Conservation (phyloP, 1,140 invertebrate species). For the Drosophila athabasca region DNA sequence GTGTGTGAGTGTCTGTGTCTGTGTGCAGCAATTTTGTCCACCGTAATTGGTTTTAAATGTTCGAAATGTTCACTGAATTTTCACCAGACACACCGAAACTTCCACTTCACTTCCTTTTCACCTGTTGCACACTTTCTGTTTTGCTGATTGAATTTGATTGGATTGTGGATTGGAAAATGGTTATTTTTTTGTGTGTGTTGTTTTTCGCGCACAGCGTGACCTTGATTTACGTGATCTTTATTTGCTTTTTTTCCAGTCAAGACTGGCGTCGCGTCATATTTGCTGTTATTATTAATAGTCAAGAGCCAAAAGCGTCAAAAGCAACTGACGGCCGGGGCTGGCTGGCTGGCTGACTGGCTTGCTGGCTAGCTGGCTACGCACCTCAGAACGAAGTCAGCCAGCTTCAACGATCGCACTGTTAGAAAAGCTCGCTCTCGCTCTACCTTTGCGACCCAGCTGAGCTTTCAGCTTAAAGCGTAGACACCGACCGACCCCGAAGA, state of each 20-base stretch:
- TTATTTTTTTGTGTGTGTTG: neutral
- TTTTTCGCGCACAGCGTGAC: constrained; percentile 29
- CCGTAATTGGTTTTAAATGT: constrained; percentile 55
- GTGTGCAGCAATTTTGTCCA: neutral
- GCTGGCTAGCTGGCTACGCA: constrained; percentile 16
- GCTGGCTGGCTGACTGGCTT: constrained; percentile 5
- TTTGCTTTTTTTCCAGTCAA: constrained; percentile 38
- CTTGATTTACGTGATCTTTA: constrained; percentile 52
- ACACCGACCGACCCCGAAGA: constrained; percentile 1
- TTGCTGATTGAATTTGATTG: too few relatives aligned
- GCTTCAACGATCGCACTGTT: constrained; percentile 42
- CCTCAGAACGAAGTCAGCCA: constrained; percentile 48
- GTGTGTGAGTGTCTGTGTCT: neutral
- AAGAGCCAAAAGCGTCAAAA: constrained; percentile 65
- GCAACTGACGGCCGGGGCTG: constrained; percentile 32
- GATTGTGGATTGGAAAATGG: too few relatives aligned
- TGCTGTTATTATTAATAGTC: constrained; percentile 69
- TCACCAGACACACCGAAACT: constrained; percentile 17
- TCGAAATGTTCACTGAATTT: constrained; percentile 25
- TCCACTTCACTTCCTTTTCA: constrained; percentile 7
- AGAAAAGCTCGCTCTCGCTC: constrained; percentile 34
- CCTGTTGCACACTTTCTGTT: constrained; percentile 12
- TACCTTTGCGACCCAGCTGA: too few relatives aligned
- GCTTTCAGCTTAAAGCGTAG: constrained; percentile 20
- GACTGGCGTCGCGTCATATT: constrained; percentile 61